phyloP scores from a whole-genome alignment of 1,140 invertebrate species.

The Hypsibius dujardini region DNA sequence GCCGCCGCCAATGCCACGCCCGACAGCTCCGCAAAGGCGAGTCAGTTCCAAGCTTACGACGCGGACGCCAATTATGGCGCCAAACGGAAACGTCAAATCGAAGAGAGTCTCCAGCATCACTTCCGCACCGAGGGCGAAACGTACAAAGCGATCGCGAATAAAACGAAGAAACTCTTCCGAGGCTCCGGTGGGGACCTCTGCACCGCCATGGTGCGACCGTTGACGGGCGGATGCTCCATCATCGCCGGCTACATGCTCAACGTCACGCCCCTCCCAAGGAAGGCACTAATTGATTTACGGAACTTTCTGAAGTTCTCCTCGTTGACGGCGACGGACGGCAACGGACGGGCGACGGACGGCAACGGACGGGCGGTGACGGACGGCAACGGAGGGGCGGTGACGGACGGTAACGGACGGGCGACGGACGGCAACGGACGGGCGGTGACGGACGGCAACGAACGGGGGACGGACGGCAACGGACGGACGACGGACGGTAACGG shows the following conservation, averaged over 20 bases:
- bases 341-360: no score
- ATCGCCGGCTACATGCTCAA: background rate
- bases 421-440: background rate
- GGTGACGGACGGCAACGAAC: background rate
- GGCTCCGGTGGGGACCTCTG: background rate
- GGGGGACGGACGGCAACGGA: background rate
- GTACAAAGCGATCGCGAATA: background rate
- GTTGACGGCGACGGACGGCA: background rate
- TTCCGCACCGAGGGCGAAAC: no score
- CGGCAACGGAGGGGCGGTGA: background rate
- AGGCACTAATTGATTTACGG: background rate
- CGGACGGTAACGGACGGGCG: background rate
- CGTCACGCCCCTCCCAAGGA: background rate
- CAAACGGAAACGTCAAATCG: no score
- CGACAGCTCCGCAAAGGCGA: no score
- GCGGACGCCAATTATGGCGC: no score
- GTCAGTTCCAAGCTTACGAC: no score
- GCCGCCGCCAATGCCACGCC: no score
- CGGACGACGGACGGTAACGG: background rate
- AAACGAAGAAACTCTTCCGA: background rate
- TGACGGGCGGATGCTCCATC: background rate
- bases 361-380: background rate
- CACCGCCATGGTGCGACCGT: background rate
- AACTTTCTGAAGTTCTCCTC: background rate
- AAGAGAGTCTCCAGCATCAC: no score